Base-by-base conservation (phyloP, 2,797 vertebrate species). In the Pelobates cultripes region DNA sequence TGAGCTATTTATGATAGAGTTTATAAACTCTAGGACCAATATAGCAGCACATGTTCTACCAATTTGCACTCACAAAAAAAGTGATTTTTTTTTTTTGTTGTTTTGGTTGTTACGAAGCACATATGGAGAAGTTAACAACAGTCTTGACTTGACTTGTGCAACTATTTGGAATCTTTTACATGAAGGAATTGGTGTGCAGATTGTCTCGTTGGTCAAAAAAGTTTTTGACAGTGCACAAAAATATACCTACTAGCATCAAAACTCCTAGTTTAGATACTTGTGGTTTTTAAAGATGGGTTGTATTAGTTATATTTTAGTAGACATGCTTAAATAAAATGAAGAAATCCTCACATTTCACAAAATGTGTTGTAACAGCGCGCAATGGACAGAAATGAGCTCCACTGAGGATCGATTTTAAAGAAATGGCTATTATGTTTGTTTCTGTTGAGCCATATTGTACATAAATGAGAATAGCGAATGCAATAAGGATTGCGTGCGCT, bases 21-120 rank as follows among this genome's bases (percentile, higher is more conserved):
- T 90, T 86, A 87, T 89, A 89, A 28, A 88, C 88, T 91, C 92
- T 87, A 85, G 89, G 90, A 90, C 90, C 92, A 90, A 85, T 70
- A 86, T 88, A 89, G 87, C 88, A 90, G 85, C 80, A 87, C 77
- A 90, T 86, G 88, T 90, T 88, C 63, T 90, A 28, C 89, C 86
- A 87, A 88, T 90, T 93, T 93, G 92, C 91, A 93, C 92, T 93
- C 91, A 89, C 85, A 88, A 89, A 87, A 85, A 77, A 73, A 79
- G 64, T 83, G 84, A n/a, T n/a, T n/a, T n/a, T 84, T 64, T 72
- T 68, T 57, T 57, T n/a, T 45, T 87, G 84, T 42, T 81, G 88
- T 87, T 92, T 88, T 92, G 89, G 89, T 89, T 93, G 89, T 57
- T 57, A 57, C 14, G 8, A 96, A 97, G 97, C 97, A 98, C 97